Evolutionary conservation across 2,888 invertebrate genomes (phyloP).

Genomic region (Schizaphis graminum): DNA sequence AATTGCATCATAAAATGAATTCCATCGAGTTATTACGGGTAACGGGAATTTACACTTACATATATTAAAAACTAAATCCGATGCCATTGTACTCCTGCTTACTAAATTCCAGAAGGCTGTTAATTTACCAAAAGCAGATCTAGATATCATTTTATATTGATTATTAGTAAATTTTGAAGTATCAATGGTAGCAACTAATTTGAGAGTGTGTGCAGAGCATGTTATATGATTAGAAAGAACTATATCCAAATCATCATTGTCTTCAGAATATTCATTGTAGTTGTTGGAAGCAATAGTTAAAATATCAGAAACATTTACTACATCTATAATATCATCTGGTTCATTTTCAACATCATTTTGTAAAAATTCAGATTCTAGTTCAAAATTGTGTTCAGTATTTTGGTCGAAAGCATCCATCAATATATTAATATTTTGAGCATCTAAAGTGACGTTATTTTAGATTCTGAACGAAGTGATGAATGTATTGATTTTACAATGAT

Average conservation of each 20-base stretch:
- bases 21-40: too few species aligned
- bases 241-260: background rate
- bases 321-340: background rate
- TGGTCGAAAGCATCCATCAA: slow-evolving; percentile 5
- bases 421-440: slow-evolving; percentile 23
- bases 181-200: background rate
- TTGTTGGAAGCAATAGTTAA: background rate
- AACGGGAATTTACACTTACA: too few species aligned
- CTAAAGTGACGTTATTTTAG: background rate
- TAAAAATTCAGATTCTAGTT: background rate
- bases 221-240: slow-evolving; percentile 1
- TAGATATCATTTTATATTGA: background rate
- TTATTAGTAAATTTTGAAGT: background rate
- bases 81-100: background rate
- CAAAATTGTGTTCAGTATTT: slow-evolving; percentile 6
- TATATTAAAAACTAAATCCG: background rate
- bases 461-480: too few species aligned
- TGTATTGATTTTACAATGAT: too few species aligned
- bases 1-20: too few species aligned
- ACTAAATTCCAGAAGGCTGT: slow-evolving; percentile 1
- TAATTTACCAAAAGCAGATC: background rate
- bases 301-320: background rate
- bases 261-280: background rate
- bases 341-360: background rate
- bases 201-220: background rate